These are phyloP conservation scores for Drosophila parthenogenetica DNA, from an alignment of 2,888 invertebrate species.

Conservation along the genomic window DNA sequence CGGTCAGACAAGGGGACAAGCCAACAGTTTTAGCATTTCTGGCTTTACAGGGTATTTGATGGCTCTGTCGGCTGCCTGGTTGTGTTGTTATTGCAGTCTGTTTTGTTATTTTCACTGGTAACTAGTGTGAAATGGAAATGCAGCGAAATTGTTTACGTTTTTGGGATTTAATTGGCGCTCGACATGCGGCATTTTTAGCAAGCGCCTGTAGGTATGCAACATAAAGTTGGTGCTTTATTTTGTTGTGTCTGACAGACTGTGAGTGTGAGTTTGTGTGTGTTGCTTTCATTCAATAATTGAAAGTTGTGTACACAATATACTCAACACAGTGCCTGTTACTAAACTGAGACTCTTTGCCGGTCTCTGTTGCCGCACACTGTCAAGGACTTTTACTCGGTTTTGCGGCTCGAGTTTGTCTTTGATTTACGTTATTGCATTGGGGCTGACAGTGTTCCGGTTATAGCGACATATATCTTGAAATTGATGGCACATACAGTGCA, in stretches of 20 bases:
- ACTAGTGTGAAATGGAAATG: conserved; percentile 72
- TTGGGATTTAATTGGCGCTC: conserved; percentile 69
- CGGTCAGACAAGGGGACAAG: too few relatives aligned
- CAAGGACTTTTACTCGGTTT: conserved; percentile 65
- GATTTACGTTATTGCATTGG: conserved; percentile 62
- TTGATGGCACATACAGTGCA: conserved; percentile 33
- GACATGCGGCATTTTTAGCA: conserved; percentile 60
- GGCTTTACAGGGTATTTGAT: conserved; percentile 14
- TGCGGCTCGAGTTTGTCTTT: conserved; percentile 31
- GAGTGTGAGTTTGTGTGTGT: conserved; percentile 26
- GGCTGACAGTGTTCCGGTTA: conserved; percentile 35
- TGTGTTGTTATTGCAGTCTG: conserved; percentile 23
- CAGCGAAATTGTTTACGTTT: conserved; percentile 69
- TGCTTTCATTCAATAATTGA: conserved; percentile 68
- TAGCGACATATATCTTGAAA: conserved; percentile 20
- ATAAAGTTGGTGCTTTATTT: conserved; percentile 56
- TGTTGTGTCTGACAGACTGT: conserved; percentile 21
- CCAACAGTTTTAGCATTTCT: too few relatives aligned
- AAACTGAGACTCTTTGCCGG: conserved; percentile 8
- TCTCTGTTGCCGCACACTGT: conserved; percentile 50
- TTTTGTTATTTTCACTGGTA: conserved; percentile 53
- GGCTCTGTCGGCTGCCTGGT: neutral
- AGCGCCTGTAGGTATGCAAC: conserved; percentile 72
- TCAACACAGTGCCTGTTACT: neutral
- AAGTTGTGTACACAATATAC: conserved; percentile 35